phyloP scores from a whole-genome alignment of 2,797 vertebrate genomes.

The Rhinophrynus dorsalis region DNA sequence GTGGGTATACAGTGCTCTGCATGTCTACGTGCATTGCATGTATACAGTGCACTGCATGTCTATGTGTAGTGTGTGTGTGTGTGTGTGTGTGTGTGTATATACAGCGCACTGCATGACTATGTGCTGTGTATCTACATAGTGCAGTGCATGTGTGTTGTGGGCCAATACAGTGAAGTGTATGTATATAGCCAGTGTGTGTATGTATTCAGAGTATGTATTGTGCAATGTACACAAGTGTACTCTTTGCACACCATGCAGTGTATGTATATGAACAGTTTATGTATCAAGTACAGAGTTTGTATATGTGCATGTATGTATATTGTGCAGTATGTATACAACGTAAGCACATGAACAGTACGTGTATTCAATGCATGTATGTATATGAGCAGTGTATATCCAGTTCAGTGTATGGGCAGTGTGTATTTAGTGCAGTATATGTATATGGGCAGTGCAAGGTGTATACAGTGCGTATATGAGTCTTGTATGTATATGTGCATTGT shows the following conservation, averaged over 20 bases:
- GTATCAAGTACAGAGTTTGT: too few species aligned
- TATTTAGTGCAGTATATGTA: neutral
- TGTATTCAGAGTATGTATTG: neutral
- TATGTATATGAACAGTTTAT: too few species aligned
- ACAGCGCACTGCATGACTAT: too few species aligned
- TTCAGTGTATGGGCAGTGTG: neutral
- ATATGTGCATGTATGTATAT: neutral
- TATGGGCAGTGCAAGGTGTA: too few species aligned
- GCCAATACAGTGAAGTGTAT: neutral
- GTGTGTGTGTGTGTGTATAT: neutral
- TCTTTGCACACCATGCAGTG: too few species aligned
- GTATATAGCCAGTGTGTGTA: neutral
- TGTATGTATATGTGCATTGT: neutral
- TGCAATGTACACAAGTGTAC: neutral
- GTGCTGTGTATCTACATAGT: neutral
- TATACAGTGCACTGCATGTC: neutral
- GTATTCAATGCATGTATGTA: too few species aligned
- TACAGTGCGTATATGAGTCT: too few species aligned
- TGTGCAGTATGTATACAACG: neutral
- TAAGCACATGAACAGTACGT: too few species aligned
- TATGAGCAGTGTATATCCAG: neutral
- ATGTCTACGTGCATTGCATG: too few species aligned
- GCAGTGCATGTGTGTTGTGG: neutral
- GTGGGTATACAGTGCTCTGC: too few species aligned
- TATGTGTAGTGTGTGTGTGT: neutral